These are phyloP conservation scores for Sycophila sp. DNA, from an alignment of 1,140 invertebrate species.

Conservation along the genomic window DNA sequence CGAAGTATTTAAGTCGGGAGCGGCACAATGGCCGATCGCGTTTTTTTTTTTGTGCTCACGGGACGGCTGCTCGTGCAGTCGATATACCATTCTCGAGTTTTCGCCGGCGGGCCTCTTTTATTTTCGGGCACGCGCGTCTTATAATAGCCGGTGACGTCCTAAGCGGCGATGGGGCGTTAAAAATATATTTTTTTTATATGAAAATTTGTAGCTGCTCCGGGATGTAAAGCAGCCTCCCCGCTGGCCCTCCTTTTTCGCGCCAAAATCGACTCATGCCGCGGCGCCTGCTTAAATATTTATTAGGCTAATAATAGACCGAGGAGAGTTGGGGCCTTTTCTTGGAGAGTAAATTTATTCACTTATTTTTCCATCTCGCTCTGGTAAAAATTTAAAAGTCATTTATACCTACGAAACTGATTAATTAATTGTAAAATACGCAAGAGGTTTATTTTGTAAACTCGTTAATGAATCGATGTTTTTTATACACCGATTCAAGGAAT, in stretches of 20 bases:
- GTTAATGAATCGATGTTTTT: no score
- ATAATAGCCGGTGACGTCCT: background rate
- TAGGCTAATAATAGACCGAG: slow-evolving; percentile 1
- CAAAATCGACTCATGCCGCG: no score
- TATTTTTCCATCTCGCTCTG: background rate
- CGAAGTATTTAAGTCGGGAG: no score
- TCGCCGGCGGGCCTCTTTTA: background rate
- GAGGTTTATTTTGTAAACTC: no score
- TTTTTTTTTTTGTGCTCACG: no score
- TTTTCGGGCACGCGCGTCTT: slow-evolving; percentile 4
- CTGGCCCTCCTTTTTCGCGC: background rate
- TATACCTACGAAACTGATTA: no score
- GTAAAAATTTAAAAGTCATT: no score
- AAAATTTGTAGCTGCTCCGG: background rate
- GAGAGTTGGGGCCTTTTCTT: background rate
- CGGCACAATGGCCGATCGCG: no score
- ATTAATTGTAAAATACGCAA: no score
- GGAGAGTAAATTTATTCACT: background rate
- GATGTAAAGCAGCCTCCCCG: background rate
- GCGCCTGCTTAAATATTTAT: slow-evolving; percentile 18
- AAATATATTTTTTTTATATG: background rate
- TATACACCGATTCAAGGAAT: no score
- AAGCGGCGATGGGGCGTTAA: slow-evolving; percentile 2
- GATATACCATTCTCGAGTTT: no score
- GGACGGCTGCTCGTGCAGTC: no score